Conservation (phyloP, 2,888 invertebrate genomes). For the Zhuqinia jingwanae region DNA sequence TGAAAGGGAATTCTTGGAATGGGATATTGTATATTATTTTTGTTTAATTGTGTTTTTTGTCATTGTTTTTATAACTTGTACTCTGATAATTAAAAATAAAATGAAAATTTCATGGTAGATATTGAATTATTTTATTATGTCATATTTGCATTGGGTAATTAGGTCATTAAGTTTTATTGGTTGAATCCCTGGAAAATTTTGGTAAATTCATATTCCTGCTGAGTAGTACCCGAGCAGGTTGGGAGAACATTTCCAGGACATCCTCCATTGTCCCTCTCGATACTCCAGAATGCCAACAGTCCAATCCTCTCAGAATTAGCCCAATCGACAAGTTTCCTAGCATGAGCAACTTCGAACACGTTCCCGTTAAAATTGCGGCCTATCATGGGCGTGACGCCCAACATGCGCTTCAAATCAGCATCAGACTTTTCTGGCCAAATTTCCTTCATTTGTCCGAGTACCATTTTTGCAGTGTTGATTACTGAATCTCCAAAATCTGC, state of each 20-base stretch:
- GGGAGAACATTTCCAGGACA: slow-evolving; percentile 70
- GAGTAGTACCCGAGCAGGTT: slow-evolving; percentile 73
- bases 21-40: too few relatives aligned
- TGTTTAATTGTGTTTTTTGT: too few relatives aligned
- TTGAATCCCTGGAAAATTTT: slow-evolving; percentile 71
- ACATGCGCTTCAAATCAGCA: slow-evolving; percentile 74
- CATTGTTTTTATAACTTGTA: too few relatives aligned
- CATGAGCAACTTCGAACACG: slow-evolving; percentile 70
- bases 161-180: too few relatives aligned
- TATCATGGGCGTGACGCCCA: slow-evolving; percentile 77
- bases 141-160: too few relatives aligned
- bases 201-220: slow-evolving; percentile 75
- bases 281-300: slow-evolving; percentile 77
- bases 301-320: slow-evolving; percentile 76
- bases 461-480: slow-evolving; percentile 67
- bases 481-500: slow-evolving; percentile 75
- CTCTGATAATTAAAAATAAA: too few relatives aligned
- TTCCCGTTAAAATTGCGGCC: slow-evolving; percentile 77
- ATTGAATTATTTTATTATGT: too few relatives aligned
- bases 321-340: slow-evolving; percentile 74
- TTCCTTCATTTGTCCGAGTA: slow-evolving; percentile 75
- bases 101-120: too few relatives aligned
- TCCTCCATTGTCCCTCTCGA: slow-evolving; percentile 76
- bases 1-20: too few relatives aligned
- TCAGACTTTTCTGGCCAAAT: slow-evolving; percentile 78